phyloP scores from a whole-genome alignment of 2,797 vertebrate species.

The Cyclura pinguis region DNA sequence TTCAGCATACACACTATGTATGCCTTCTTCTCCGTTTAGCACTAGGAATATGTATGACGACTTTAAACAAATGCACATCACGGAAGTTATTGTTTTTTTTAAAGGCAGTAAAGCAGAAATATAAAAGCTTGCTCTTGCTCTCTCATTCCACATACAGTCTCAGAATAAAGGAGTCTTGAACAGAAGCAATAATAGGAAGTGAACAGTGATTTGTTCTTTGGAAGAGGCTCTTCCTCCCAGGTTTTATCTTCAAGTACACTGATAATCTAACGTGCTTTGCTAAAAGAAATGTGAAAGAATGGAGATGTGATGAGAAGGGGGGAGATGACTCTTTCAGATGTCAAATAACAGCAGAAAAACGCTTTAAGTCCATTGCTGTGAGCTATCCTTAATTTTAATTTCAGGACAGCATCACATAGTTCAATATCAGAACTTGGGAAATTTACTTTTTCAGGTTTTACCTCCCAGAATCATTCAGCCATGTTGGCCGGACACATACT shows the following conservation, averaged over 20 bases:
- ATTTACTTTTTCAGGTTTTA: no score
- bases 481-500: not conserved
- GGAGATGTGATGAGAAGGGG: slow-evolving; percentile 43
- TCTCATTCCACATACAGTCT: slow-evolving; percentile 36
- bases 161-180: slow-evolving; percentile 57
- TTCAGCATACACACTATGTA: slow-evolving; percentile 54
- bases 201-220: slow-evolving; percentile 49
- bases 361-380: not conserved
- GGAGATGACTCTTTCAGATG: not conserved
- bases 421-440: not conserved
- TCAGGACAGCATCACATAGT: not conserved
- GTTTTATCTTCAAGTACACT: slow-evolving; percentile 54
- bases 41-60: slow-evolving; percentile 50
- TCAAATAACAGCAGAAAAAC: slow-evolving; percentile 12
- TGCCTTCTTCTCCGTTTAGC: slow-evolving; percentile 55
- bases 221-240: slow-evolving; percentile 40
- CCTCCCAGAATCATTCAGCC: no score
- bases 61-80: slow-evolving; percentile 62
- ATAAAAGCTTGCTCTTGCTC: slow-evolving; percentile 23
- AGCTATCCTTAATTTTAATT: not conserved
- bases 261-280: slow-evolving; percentile 27
- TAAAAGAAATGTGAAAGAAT: slow-evolving; percentile 60
- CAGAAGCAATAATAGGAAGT: slow-evolving; percentile 57
- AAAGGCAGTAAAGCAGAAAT: slow-evolving; percentile 42
- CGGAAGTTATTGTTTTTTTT: slow-evolving; percentile 12